A percentile compares a stretch with the other conserved stretches of the same genome.
Evolutionary conservation across 1,140 invertebrate genomes (phyloP).

Genomic region (Drosophila sp.): DNA sequence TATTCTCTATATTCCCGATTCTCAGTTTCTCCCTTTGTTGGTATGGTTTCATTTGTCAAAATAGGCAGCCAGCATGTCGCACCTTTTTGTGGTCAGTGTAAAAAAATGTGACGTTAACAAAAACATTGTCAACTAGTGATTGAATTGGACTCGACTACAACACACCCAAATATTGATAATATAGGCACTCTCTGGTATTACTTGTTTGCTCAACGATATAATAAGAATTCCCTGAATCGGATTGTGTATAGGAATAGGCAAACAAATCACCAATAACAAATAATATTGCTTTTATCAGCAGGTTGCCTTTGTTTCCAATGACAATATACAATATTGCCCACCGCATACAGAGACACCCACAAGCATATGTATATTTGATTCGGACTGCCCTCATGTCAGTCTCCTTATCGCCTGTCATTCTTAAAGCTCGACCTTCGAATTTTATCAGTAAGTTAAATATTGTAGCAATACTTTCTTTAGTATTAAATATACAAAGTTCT

Average conservation of each 20-base stretch:
- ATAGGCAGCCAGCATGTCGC: constrained; percentile 10
- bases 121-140: too few relatives aligned
- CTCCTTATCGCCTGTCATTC: too few relatives aligned
- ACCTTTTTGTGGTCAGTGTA: not conserved
- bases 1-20: not conserved
- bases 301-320: constrained; percentile 1
- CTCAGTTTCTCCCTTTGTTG: not conserved
- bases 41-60: constrained; percentile 34
- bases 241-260: not conserved
- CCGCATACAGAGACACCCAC: not conserved
- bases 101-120: too few relatives aligned
- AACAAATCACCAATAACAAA: constrained; percentile 46
- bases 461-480: too few relatives aligned
- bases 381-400: too few relatives aligned
- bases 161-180: constrained; percentile 33
- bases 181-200: not conserved
- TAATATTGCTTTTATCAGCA: constrained; percentile 35
- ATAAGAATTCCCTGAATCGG: not conserved
- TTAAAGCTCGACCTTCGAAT: too few relatives aligned
- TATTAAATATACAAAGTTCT: too few relatives aligned
- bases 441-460: too few relatives aligned
- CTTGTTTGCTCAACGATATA: not conserved
- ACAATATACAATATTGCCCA: not conserved
- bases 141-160: not conserved
- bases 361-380: not conserved